Percentiles rank a stretch among this genome's conserved stretches.
These are phyloP conservation scores for Pseudanteris insignis DNA, from an alignment of 2,888 invertebrate species.

Conservation along the genomic window DNA sequence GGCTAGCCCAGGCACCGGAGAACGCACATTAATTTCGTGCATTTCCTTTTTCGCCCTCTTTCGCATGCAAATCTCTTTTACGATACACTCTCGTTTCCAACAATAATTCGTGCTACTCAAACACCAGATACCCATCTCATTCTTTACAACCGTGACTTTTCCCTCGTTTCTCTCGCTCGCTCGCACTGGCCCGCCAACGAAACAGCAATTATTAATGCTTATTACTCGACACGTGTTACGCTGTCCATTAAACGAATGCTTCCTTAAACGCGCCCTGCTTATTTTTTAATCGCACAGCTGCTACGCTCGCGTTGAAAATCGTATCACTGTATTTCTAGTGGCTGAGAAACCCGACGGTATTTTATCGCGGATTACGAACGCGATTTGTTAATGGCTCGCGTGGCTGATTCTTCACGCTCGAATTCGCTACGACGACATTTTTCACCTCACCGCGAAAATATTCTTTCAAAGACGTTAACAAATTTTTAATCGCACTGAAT, in stretches of 20 bases:
- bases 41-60: slow-evolving; percentile 27
- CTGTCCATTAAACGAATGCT: slow-evolving; percentile 21
- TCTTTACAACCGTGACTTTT: too few species aligned
- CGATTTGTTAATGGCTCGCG: not conserved
- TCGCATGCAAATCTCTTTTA: slow-evolving; percentile 41
- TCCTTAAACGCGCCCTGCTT: slow-evolving; percentile 16
- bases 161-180: too few species aligned
- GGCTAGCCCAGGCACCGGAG: slow-evolving; percentile 28
- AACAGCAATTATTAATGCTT: slow-evolving; percentile 26
- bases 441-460: too few species aligned
- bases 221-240: slow-evolving; percentile 29
- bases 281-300: slow-evolving; percentile 18
- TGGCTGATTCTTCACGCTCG: too few species aligned
- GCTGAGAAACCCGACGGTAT: too few species aligned
- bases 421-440: too few species aligned
- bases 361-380: slow-evolving; percentile 2
- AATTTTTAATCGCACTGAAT: too few species aligned
- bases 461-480: too few species aligned
- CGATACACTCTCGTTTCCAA: slow-evolving; percentile 11
- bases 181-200: not conserved
- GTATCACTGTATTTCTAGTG: too few species aligned
- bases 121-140: slow-evolving; percentile 11
- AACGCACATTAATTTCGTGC: slow-evolving; percentile 20
- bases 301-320: not conserved
- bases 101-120: slow-evolving; percentile 33